These are phyloP conservation scores for Syngnathus acus DNA, from an alignment of 2,797 vertebrate genomes.

Conservation along the genomic window DNA sequence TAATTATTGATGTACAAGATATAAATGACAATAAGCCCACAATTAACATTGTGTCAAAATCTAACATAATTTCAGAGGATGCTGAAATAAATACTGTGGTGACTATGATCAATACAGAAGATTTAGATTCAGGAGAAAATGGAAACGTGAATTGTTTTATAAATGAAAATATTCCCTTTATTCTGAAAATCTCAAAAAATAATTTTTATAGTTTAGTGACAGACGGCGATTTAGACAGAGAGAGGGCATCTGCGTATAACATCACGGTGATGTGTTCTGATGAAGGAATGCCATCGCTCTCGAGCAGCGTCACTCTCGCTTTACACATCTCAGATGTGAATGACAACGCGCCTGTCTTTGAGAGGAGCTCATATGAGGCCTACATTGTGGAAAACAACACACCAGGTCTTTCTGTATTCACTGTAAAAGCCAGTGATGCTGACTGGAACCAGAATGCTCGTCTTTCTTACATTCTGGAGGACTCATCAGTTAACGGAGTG, in stretches of 20 bases:
- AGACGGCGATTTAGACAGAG: conserved; percentile 46
- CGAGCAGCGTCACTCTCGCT: conserved; percentile 55
- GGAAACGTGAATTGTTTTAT: conserved; percentile 59
- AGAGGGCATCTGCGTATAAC: conserved; percentile 50
- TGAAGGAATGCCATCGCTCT: conserved; percentile 44
- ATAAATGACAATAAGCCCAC: conserved; percentile 72
- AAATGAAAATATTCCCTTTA: conserved; percentile 47
- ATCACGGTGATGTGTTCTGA: conserved; percentile 49
- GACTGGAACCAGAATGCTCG: conserved; percentile 43
- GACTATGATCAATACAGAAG: conserved; percentile 55
- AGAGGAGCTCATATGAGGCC: conserved; percentile 46
- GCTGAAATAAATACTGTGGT: conserved; percentile 36
- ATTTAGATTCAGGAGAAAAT: conserved; percentile 65
- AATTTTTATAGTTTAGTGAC: conserved; percentile 23
- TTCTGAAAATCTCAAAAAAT: conserved; percentile 29
- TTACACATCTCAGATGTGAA: conserved; percentile 69
- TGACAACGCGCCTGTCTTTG: conserved; percentile 68
- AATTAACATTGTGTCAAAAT: conserved; percentile 56
- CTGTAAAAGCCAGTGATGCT: conserved; percentile 31
- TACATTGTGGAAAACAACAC: conserved; percentile 44
- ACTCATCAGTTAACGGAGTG: conserved; percentile 31
- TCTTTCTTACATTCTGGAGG: conserved; percentile 37
- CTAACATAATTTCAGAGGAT: conserved; percentile 45
- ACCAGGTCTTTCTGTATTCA: conserved; percentile 28
- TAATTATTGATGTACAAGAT: conserved; percentile 60